Base-by-base conservation (phyloP, 2,888 invertebrate species). In the Exocentrus adspersus region DNA sequence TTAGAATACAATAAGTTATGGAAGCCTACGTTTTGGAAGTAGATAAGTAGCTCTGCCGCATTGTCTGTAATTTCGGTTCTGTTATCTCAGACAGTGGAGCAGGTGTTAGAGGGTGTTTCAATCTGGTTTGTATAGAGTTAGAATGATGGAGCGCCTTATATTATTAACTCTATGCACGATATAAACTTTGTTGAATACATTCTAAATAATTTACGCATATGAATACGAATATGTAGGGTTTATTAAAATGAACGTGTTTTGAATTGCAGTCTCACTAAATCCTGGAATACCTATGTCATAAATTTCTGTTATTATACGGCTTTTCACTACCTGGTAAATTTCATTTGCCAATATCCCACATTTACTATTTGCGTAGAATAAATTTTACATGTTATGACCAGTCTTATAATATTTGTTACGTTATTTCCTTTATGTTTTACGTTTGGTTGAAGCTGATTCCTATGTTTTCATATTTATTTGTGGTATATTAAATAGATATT, bases 161-260 rank as follows among this genome's bases (percentile, higher is more conserved):
- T 76, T 78, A 78, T 77, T 78, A 79, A 78, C 77, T 75, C 74
- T 73, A 75, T 75, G 75, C 78, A 80, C 79, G 79, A 78, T 78
- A 78, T 77, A 78, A 81, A 81, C 78, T 80, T 80, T 80, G 80
- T 80, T 76, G 78, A 78, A 78, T 77, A 79, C 75, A 77, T 75
- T 76, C 76, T 70, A 74, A 80, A 80, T 80, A 80, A 79, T 80
- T 80, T 78, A 81, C 80, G 79, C 80, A 81, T 80, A 79, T 79
- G 81, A 80, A 81, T 80, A 77, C 80, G 78, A 79, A 78, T 79
- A 77, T 77, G 75, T 73, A 67, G 71, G 74, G 74, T 75, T 78
- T 79, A 78, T 79, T 75, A 78, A 80, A 81, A 80, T 80, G 71
- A 74, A 77, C 75, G 75, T 77, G 76, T 75, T 77, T 69, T 74